A percentile compares a stretch with the other conserved stretches of the same genome.
Evolutionary conservation across 2,113 vertebrate genomes (phyloP).

Genomic region (Eurystomus gularis): DNA sequence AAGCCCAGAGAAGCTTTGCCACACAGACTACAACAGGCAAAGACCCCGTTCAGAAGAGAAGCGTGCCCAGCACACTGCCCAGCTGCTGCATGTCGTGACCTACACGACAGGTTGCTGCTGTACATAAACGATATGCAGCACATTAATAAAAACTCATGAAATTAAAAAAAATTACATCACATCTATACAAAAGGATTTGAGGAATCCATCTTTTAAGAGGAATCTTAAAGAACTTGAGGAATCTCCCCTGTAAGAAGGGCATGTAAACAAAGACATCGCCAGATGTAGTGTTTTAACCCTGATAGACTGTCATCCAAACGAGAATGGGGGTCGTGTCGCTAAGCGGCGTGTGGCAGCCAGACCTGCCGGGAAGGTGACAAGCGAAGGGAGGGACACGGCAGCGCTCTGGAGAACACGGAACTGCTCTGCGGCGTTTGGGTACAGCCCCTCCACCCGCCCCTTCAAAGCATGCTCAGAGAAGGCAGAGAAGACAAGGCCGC

Average conservation of each 20-base stretch:
- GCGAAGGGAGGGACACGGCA: not conserved
- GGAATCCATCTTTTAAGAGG: constrained; percentile 2
- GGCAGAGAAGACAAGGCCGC: not conserved
- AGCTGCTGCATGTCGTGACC: not conserved
- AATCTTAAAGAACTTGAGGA: constrained; percentile 13
- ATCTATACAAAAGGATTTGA: not conserved
- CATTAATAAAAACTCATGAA: not conserved
- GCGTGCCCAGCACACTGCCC: not conserved
- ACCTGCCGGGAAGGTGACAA: not conserved
- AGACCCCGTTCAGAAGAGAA: not conserved
- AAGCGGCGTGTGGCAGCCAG: not conserved
- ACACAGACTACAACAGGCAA: not conserved
- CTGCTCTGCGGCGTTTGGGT: not conserved
- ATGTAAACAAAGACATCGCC: constrained; percentile 31
- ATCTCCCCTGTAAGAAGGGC: not conserved
- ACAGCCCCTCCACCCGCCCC: not conserved
- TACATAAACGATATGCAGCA: not conserved
- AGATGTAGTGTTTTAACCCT: constrained; percentile 42
- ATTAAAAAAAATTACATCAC: not conserved
- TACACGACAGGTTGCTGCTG: not conserved
- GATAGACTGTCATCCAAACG: not conserved
- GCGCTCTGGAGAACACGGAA: not conserved
- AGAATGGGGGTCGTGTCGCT: not conserved
- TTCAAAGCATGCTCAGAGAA: not conserved
- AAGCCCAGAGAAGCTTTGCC: not conserved